phyloP scores from a whole-genome alignment of 2,888 invertebrate genomes.

The Brachyptera putata region DNA sequence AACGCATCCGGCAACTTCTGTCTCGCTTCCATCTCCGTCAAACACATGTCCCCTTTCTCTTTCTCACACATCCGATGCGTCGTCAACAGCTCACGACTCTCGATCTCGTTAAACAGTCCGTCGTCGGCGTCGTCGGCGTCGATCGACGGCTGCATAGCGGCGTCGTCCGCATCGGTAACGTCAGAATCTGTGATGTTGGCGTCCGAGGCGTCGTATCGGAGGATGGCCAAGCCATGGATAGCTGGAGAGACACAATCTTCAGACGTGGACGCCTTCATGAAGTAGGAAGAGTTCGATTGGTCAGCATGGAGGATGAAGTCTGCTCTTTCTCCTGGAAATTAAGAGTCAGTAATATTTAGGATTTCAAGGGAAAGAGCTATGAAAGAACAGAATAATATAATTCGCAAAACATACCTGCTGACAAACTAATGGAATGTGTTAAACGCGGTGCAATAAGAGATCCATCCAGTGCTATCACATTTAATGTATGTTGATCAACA shows the following conservation, averaged over 20 bases:
- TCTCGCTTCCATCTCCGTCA: conserved; percentile 54
- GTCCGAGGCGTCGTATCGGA: conserved; percentile 44
- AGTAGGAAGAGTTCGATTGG: conserved; percentile 53
- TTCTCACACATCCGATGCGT: neutral
- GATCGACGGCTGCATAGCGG: neutral
- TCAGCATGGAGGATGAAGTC: conserved; percentile 68
- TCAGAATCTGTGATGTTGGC: no score
- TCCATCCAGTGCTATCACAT: conserved; percentile 67
- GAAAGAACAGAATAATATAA: no score
- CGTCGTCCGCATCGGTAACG: neutral
- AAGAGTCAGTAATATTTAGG: no score
- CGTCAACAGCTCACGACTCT: no score
- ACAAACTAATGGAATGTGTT: conserved; percentile 54
- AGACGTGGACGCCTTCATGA: conserved; percentile 54
- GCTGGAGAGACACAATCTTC: conserved; percentile 49
- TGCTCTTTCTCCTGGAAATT: conserved; percentile 60
- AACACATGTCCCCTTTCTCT: conserved; percentile 47
- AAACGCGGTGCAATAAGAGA: conserved; percentile 57
- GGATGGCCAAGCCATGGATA: conserved; percentile 52
- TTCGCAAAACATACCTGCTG: conserved; percentile 47
- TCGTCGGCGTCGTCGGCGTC: neutral
- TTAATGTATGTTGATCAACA: conserved; percentile 60
- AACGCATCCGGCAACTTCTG: conserved; percentile 52
- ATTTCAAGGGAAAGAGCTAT: no score
- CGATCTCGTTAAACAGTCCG: no score